Base-by-base conservation (phyloP, 1,140 invertebrate species). In the Eubasilissa regina region DNA sequence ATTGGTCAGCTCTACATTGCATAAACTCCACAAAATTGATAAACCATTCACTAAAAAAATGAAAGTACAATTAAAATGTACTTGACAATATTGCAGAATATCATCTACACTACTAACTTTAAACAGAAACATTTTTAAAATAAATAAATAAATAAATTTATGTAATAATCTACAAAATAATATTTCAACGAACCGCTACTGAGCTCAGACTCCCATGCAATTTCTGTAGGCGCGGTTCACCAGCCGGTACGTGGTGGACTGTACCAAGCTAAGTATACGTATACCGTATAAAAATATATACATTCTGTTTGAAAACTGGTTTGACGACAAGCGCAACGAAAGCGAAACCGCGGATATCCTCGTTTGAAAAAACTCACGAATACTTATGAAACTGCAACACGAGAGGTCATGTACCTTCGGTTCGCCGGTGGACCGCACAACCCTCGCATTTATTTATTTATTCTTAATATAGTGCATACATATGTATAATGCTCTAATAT, bases 341-440 rank as follows among this genome's bases (percentile, higher is more conserved):
- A 81, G 80, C 80, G 51, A 81, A 81, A 81, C 80, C 55, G 64
- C 80, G 80, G 80, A 81, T 81, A 81, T 81, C 80, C 80, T 76
- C 78, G 77, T 81, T 73, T 74, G 73, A 70, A 81, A 81, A 81
- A 81, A 81, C 78, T 25, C 72, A 72, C 53, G 10, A 76, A 10
- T 43, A 56, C 68, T 73, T 73, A 73, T 35, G 68, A 55, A 70
- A 73, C 35, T 55, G 62, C 62, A 62, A 15, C 53, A 35, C 17
- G 19, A 21, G 35, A 60, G 48, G 44, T 62, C 21, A 12, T 12
- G 43, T 70, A 53, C 75, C 64, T 66, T 77, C 66, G 51, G 76
- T 44, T 70, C 44, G 25, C 51, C 21, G 70, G 13, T 13, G 9
- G n/a, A n/a, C n/a, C n/a, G n/a, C n/a, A n/a, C n/a, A n/a, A n/a